Evolutionary conservation across 2,888 invertebrate species (phyloP).

Genomic region (Polymixis flavicincta): DNA sequence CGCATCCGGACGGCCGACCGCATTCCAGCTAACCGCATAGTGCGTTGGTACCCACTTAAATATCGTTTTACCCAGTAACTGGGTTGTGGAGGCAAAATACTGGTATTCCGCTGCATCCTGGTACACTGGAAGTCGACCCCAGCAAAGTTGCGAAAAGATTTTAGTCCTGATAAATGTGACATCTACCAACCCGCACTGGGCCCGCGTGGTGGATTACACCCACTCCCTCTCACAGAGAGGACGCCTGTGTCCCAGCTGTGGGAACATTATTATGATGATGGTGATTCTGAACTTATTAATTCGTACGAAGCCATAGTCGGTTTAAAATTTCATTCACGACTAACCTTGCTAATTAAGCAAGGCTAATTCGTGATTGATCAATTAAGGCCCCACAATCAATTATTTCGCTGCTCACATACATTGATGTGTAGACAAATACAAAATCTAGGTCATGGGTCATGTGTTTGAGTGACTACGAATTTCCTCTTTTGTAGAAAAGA

Average conservation of each 20-base stretch:
- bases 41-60: too few species aligned
- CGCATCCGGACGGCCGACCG: too few species aligned
- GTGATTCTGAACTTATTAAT: background rate
- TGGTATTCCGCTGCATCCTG: too few species aligned
- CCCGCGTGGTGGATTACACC: background rate
- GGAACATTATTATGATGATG: background rate
- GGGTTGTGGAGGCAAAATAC: too few species aligned
- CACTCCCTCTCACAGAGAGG: background rate
- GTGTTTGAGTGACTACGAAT: background rate
- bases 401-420: background rate
- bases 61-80: too few species aligned
- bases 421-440: conserved; percentile 3
- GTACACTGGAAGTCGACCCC: too few species aligned
- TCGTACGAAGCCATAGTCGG: background rate
- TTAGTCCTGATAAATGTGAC: background rate
- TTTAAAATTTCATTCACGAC: background rate
- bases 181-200: background rate
- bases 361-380: conserved; percentile 32
- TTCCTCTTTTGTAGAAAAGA: background rate
- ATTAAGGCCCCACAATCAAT: conserved; percentile 15
- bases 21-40: too few species aligned
- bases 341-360: conserved; percentile 18
- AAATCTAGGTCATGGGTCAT: conserved; percentile 17
- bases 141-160: too few species aligned
- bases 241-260: background rate